Evolutionary conservation across 1,140 invertebrate species (phyloP), one percentile per base, ranked within the genome.

Genomic region (Homalodisca vitripennis): DNA sequence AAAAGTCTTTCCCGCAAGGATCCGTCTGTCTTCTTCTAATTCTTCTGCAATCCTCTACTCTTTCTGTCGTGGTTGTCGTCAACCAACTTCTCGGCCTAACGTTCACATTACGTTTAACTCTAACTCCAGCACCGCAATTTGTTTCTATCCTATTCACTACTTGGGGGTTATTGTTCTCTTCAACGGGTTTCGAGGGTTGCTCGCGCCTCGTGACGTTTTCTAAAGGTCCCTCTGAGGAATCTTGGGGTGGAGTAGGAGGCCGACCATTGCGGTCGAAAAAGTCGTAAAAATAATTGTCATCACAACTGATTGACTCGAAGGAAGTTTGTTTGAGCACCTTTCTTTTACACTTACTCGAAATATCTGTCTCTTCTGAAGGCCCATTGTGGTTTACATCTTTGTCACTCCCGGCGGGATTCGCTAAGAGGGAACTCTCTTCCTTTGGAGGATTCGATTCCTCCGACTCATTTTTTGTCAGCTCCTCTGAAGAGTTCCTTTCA

Each of bases 11-110:
- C 24, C 34, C 51, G 14, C 55, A 32, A 17, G 68, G 68, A 60
- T 69, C 51, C 13, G 68, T 69, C 57, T 69, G 34, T 46, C 68
- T 41, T 1, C 68, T 32, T 6, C 32, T 69, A 12, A 24, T 27
- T 22, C 41, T 60, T 22, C 34, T 69, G 14, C n/a, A 22, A 6
- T 63, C 41, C 22, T 62, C 55, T 20, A 29, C 31, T 31, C 46
- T 48, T 27, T 46, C 46, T 2, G 3, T 69, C 24, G 57, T 14
- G 17, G 65, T 67, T 24, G 29, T 27, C 1, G 46, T 53, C 20
- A 60, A 32, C 68, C 68, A 69, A 30, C 68, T 69, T 22, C 41
- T 62, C 13, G 68, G 68, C 34, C 68, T 46, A 1, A 24, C 63
- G 20, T 41, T 66, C 62, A 46, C 3, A 12, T 46, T 66, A 14